These are phyloP conservation scores for Montipora capricornis DNA, from an alignment of 64 coral and sea anemone species.

Conservation along the genomic window DNA sequence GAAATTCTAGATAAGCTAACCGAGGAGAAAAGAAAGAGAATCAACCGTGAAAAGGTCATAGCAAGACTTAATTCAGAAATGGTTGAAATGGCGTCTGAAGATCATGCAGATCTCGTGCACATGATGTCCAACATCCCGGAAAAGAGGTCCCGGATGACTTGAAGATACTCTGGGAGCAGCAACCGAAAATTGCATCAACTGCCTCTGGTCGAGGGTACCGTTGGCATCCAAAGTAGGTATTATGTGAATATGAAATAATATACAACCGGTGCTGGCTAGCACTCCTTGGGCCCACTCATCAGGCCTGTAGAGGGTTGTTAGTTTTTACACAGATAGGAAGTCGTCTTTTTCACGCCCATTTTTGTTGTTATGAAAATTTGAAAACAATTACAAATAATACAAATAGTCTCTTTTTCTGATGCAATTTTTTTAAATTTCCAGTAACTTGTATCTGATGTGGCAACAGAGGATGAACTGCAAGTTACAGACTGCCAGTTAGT, in stretches of 20 bases:
- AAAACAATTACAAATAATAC: no score
- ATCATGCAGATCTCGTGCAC: conserved; percentile 21
- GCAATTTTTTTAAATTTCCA: neutral
- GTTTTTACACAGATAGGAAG: no score
- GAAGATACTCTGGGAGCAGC: conserved; percentile 28
- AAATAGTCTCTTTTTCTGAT: no score
- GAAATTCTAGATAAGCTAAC: neutral
- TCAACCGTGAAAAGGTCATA: neutral
- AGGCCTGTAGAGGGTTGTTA: neutral
- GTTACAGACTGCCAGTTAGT: neutral
- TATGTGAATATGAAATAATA: no score
- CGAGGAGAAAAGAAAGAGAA: neutral
- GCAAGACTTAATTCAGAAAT: neutral
- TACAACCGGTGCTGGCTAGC: neutral
- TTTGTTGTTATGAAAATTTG: no score
- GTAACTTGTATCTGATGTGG: conserved; percentile 1
- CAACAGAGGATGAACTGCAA: neutral
- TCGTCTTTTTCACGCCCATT: no score
- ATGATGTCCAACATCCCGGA: conserved; percentile 18
- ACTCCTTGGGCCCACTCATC: no score
- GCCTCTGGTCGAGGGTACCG: neutral
- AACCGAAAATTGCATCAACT: conserved; percentile 3
- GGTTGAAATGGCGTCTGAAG: conserved; percentile 10
- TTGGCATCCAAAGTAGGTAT: conserved; percentile 53
- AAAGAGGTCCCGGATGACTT: conserved; percentile 32